A percentile compares a stretch with the other conserved stretches of the same genome.
Conservation (phyloP, 2,888 invertebrate genomes). For the Agonopterix subpropinquella region DNA sequence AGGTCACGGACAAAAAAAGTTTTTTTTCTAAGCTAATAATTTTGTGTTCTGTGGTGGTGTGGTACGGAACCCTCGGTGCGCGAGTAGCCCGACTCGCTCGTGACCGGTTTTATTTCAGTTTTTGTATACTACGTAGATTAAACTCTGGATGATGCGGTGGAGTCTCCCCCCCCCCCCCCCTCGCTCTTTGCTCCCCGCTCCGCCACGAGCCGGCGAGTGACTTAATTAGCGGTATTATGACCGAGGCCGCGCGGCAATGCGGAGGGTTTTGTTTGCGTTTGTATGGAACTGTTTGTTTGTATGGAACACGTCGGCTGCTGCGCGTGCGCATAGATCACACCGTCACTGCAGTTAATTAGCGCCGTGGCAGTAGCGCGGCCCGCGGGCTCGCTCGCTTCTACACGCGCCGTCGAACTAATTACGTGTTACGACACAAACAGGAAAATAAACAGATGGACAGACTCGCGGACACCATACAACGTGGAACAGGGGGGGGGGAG, state of each 20-base stretch:
- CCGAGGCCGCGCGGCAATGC: not conserved
- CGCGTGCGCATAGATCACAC: not conserved
- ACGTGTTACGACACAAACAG: conserved; percentile 5
- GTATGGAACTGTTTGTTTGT: no score
- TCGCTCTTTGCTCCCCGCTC: not conserved
- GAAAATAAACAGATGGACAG: conserved; percentile 4
- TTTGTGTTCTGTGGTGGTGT: no score
- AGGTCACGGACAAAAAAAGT: no score
- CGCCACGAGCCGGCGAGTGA: not conserved
- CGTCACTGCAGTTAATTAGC: conserved; percentile 49
- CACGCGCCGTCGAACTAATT: not conserved
- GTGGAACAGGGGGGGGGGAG: not conserved
- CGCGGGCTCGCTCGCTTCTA: conserved; percentile 2
- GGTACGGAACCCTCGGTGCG: no score
- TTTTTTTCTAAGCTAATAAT: no score
- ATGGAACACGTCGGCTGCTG: conserved; percentile 1
- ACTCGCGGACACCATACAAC: not conserved
- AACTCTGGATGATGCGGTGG: no score
- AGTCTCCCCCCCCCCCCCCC: conserved; percentile 2
- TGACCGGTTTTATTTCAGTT: no score
- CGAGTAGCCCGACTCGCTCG: no score
- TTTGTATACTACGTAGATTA: no score
- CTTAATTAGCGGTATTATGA: no score
- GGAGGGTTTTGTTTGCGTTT: not conserved
- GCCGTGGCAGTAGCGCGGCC: not conserved